Evolutionary conservation across 53 echinoderm and acorn worm genomes (phyloP).

Genomic region (Mesocentrotus franciscanus): DNA sequence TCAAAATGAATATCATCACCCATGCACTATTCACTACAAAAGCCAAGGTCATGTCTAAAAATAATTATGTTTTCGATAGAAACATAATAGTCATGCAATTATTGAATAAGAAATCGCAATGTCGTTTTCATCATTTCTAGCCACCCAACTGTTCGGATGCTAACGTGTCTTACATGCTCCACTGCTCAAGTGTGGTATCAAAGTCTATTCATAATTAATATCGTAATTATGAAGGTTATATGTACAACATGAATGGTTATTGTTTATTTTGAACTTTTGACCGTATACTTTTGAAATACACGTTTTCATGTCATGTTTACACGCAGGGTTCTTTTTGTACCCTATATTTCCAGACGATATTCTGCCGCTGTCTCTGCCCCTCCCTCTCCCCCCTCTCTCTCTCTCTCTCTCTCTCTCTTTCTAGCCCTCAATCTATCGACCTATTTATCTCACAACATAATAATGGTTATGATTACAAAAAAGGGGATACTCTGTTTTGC

Average conservation of each 20-base stretch:
- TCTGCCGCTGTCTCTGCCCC: not conserved
- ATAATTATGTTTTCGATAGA: too few relatives aligned
- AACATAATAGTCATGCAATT: too few relatives aligned
- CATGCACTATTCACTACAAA: too few relatives aligned
- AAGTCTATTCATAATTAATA: not conserved
- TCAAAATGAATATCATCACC: too few relatives aligned
- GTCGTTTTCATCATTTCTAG: not conserved
- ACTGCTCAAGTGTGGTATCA: not conserved
- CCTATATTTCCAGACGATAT: not conserved
- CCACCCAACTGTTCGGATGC: not conserved
- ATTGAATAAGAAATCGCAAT: too few relatives aligned
- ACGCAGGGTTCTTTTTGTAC: not conserved
- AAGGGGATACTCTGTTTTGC: too few relatives aligned
- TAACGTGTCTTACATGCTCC: not conserved
- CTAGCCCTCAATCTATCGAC: not conserved
- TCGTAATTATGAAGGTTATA: not conserved
- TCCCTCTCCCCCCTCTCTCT: not conserved
- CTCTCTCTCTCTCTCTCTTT: not conserved
- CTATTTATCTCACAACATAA: too few relatives aligned
- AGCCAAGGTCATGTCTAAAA: too few relatives aligned
- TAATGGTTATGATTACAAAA: too few relatives aligned
- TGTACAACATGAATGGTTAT: not conserved
- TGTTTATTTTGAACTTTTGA: not conserved
- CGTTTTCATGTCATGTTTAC: not conserved
- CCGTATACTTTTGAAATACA: not conserved